Evolutionary conservation across 1,140 invertebrate species (phyloP).

Genomic region (Nephotettix cincticeps): DNA sequence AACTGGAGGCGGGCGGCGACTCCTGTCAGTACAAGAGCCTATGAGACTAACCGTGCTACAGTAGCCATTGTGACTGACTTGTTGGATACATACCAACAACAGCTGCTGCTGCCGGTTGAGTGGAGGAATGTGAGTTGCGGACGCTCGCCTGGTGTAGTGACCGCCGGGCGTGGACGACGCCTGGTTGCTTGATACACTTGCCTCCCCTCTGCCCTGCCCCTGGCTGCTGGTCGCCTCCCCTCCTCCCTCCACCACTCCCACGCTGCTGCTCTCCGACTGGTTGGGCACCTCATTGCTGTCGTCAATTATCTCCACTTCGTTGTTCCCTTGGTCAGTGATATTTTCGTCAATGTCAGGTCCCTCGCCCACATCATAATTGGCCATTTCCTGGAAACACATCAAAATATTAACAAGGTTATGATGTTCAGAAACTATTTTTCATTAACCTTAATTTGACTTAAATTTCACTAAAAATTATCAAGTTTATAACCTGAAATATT

Average conservation of each 20-base stretch:
- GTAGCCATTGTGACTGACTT: too few relatives aligned
- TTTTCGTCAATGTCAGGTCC: conserved; percentile 46
- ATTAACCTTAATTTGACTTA: too few relatives aligned
- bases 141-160: conserved; percentile 25
- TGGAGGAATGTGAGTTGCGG: conserved; percentile 32
- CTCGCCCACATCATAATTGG: conserved; percentile 47
- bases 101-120: conserved; percentile 47
- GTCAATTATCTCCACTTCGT: conserved; percentile 65
- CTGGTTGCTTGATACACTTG: conserved; percentile 15
- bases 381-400: conserved; percentile 42
- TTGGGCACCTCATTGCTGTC: conserved; percentile 61
- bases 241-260: conserved; percentile 26
- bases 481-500: background rate
- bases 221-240: conserved; percentile 55
- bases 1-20: too few relatives aligned
- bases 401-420: background rate
- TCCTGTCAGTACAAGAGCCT: too few relatives aligned
- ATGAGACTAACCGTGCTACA: too few relatives aligned
- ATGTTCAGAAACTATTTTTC: too few relatives aligned
- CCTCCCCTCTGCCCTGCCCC: conserved; percentile 39
- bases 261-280: conserved; percentile 48
- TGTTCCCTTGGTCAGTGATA: conserved; percentile 54
- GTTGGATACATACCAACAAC: too few relatives aligned
- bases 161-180: background rate
- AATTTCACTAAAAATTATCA: background rate